Conservation (phyloP, 1,140 invertebrate species). For the Sminthurides bifidus region DNA sequence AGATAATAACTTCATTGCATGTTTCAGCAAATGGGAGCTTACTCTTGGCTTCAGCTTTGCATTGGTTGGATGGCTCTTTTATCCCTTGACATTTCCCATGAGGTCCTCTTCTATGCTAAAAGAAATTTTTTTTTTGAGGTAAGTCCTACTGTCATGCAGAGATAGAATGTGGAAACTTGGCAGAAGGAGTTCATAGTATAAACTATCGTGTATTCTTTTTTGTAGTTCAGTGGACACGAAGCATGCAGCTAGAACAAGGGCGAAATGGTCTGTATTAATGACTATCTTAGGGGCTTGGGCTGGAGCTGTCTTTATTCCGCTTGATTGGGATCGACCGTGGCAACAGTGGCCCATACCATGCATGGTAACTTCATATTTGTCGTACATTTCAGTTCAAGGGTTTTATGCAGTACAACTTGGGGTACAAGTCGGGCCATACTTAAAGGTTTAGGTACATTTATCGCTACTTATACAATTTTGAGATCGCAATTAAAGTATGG, state of each 20-base stretch:
- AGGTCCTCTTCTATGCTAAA: slow-evolving; percentile 11
- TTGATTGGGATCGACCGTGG: slow-evolving; percentile 88
- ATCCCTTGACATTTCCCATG: slow-evolving; percentile 20
- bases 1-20: background rate
- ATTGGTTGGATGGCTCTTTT: slow-evolving; percentile 18
- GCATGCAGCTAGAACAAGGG: slow-evolving; percentile 17
- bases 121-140: slow-evolving; percentile 27
- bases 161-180: background rate
- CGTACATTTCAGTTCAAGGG: too few relatives aligned
- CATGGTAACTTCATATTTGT: slow-evolving; percentile 21
- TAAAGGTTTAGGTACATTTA: too few relatives aligned
- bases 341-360: slow-evolving; percentile 66
- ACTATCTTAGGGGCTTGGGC: slow-evolving; percentile 71
- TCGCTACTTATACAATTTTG: too few relatives aligned
- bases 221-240: background rate
- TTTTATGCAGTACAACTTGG: too few relatives aligned
- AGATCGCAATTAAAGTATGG: too few relatives aligned
- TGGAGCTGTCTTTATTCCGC: slow-evolving; percentile 71
- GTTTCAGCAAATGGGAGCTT: slow-evolving; percentile 19
- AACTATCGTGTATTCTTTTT: background rate
- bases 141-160: background rate
- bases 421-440: too few relatives aligned
- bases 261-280: slow-evolving; percentile 24
- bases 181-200: background rate
- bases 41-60: slow-evolving; percentile 28